Conservation (phyloP, 2,113 vertebrate species). For the Herpetotheres cachinnans region DNA sequence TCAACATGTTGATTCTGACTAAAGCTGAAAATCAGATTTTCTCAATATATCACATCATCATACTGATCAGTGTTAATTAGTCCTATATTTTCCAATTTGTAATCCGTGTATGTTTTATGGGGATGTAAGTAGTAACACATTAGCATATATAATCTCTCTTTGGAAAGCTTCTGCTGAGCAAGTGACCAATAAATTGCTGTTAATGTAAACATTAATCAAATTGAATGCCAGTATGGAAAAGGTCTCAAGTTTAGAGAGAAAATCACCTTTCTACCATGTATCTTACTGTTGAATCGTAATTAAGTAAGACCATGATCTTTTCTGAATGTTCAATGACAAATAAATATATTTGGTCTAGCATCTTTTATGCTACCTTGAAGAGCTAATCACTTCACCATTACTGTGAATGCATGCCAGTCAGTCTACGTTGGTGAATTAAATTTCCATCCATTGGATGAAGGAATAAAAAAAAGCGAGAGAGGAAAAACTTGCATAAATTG, state of each 20-base stretch:
- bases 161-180: constrained; percentile 63
- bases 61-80: constrained; percentile 69
- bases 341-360: neutral
- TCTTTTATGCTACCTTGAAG: neutral
- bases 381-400: neutral
- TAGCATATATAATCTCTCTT: constrained; percentile 33
- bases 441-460: neutral
- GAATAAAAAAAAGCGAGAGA: neutral
- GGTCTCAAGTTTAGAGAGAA: neutral
- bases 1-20: constrained; percentile 35
- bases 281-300: constrained; percentile 41
- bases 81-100: constrained; percentile 60
- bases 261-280: neutral
- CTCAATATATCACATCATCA: constrained; percentile 12
- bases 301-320: neutral
- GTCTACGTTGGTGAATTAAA: neutral
- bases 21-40: constrained; percentile 57
- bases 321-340: constrained; percentile 17
- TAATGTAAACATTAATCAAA: constrained; percentile 71
- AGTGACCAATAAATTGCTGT: constrained; percentile 68
- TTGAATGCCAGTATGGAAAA: constrained; percentile 3
- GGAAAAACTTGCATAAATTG: neutral
- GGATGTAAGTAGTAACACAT: constrained; percentile 42
- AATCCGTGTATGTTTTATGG: constrained; percentile 56
- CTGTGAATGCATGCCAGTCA: neutral